Evolutionary conservation across 2,797 vertebrate genomes (phyloP).

Genomic region (Neopelma chrysocephalum): DNA sequence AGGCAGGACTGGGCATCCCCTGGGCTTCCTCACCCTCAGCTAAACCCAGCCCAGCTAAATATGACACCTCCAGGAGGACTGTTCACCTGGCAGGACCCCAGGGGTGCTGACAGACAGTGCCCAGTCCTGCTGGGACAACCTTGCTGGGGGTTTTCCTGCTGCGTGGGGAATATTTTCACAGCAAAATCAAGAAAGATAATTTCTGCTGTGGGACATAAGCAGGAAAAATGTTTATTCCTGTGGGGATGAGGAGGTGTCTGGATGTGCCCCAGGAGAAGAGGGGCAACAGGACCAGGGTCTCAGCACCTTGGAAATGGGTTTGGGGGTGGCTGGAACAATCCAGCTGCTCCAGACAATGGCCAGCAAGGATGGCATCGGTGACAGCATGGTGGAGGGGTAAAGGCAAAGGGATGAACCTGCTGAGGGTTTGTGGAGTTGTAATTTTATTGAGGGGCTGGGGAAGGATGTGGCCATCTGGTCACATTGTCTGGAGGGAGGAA

Average conservation of each 20-base stretch:
- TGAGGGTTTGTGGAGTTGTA: not conserved
- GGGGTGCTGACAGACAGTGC: not conserved
- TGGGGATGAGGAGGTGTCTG: not conserved
- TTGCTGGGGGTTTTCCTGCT: not conserved
- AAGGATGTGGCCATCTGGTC: not conserved
- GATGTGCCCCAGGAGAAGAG: not conserved
- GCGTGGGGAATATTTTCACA: not conserved
- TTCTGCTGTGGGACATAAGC: not conserved
- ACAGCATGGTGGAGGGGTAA: not conserved
- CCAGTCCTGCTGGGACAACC: not conserved
- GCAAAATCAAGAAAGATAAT: not conserved
- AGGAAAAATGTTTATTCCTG: not conserved
- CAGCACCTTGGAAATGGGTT: not conserved
- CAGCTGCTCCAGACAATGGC: not conserved
- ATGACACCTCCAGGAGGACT: fast-evolving
- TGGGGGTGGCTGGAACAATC: not conserved
- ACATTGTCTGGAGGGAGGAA: not conserved
- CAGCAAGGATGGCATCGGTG: fast-evolving
- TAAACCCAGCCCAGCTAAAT: not conserved
- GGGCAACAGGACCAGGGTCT: fast-evolving
- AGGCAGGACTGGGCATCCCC: not conserved
- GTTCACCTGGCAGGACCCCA: not conserved
- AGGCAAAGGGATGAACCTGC: not conserved
- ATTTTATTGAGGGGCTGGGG: not conserved
- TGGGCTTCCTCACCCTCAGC: not conserved